phyloP scores from a whole-genome alignment of 2,797 vertebrate species.

The Malurus splendens region DNA sequence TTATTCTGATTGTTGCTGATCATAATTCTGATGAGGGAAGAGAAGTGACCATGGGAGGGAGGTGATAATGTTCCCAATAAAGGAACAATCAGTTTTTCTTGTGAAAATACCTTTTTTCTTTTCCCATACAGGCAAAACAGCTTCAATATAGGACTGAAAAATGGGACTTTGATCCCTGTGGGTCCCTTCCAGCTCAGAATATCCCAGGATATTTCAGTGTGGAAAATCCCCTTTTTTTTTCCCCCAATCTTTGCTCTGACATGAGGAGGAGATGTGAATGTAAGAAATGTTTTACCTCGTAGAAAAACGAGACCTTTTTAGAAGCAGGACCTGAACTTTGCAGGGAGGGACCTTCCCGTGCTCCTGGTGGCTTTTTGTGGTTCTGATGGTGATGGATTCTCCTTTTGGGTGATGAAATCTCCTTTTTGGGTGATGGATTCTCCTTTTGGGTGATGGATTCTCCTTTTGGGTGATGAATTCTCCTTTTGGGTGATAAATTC shows the following conservation, averaged over 20 bases:
- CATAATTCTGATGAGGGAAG: not conserved
- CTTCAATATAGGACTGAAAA: not conserved
- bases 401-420: no score
- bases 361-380: not conserved
- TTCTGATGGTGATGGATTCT: not conserved
- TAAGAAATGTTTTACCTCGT: not conserved
- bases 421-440: not conserved
- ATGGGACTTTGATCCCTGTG: not conserved
- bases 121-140: not conserved
- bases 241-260: not conserved
- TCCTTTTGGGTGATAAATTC: no score
- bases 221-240: not conserved
- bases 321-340: not conserved
- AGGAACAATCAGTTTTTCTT: not conserved
- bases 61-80: accelerated
- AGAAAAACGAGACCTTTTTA: not conserved
- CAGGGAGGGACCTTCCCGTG: not conserved
- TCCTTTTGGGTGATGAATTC: no score
- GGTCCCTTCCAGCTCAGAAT: not conserved
- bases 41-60: not conserved
- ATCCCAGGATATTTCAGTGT: not conserved
- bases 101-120: not conserved
- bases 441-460: not conserved
- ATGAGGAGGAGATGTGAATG: not conserved
- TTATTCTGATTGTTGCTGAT: no score